Evolutionary conservation across 2,888 invertebrate genomes (phyloP).

Genomic region (Tuberolachnus salignus): DNA sequence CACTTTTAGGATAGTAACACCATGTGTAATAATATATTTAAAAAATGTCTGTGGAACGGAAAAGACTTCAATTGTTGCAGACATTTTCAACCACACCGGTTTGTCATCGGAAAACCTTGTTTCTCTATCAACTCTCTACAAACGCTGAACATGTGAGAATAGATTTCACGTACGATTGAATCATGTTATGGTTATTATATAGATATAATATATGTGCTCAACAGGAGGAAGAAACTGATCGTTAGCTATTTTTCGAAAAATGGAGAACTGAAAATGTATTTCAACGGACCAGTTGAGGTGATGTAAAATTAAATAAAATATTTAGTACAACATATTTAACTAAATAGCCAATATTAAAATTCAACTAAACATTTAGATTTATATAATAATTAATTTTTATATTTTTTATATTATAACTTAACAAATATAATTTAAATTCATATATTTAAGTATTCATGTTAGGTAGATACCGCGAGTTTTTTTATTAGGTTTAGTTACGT

Average conservation of each 20-base stretch:
- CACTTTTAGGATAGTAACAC: background rate
- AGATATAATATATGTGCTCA: no score
- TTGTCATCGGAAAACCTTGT: constrained; percentile 7
- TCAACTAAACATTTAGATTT: no score
- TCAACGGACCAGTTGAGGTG: constrained; percentile 22
- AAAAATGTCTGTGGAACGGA: constrained; percentile 40
- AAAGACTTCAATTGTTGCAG: constrained; percentile 42
- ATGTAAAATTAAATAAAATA: background rate
- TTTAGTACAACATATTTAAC: no score
- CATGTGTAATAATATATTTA: constrained; percentile 25
- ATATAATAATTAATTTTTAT: no score
- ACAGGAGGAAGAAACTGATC: constrained; percentile 30
- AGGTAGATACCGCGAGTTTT: no score
- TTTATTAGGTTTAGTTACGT: no score
- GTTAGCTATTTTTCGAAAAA: constrained; percentile 33
- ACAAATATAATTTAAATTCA: no score
- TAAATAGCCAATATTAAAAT: no score
- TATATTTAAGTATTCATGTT: no score
- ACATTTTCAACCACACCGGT: constrained; percentile 44
- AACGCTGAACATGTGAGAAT: constrained; percentile 27
- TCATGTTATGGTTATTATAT: background rate
- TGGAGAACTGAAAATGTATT: constrained; percentile 29
- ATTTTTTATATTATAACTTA: no score
- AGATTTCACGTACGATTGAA: background rate
- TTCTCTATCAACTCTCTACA: constrained; percentile 43